These are phyloP conservation scores for Cariama cristata DNA, from an alignment of 2,113 vertebrate species.

Conservation along the genomic window DNA sequence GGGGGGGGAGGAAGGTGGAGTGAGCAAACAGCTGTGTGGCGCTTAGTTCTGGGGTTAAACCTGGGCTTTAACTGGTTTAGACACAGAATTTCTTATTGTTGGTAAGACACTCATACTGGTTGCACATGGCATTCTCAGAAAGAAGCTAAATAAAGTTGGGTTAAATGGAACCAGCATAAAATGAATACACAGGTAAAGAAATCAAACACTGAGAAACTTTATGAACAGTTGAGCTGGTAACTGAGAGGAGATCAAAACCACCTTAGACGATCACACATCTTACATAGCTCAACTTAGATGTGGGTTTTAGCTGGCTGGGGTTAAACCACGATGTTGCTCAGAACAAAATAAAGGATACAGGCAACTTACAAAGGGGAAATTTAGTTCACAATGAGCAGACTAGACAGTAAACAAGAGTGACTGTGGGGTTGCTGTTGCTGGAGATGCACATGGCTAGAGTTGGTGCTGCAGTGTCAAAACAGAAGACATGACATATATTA, in stretches of 20 bases:
- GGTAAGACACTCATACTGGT: neutral
- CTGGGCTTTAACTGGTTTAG: too few species aligned
- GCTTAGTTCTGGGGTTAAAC: too few species aligned
- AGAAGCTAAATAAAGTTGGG: neutral
- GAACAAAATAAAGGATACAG: neutral
- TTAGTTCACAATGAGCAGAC: neutral
- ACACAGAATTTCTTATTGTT: neutral
- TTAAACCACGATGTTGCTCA: neutral
- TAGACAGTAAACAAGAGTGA: neutral
- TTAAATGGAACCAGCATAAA: neutral
- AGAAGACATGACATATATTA: neutral
- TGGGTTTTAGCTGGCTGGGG: neutral
- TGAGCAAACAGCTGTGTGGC: too few species aligned
- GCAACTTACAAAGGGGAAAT: neutral
- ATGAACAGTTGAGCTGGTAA: neutral
- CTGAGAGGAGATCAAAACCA: neutral
- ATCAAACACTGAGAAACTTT: neutral
- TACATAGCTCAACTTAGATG: neutral
- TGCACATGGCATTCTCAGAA: neutral
- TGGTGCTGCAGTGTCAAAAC: neutral
- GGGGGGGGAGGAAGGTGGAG: too few species aligned
- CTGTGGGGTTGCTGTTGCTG: neutral
- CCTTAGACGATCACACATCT: neutral
- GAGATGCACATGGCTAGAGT: neutral
- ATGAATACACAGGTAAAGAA: slow-evolving; percentile 13